These are phyloP conservation scores for Lethenteron reissneri DNA, from an alignment of 2,113 vertebrate species.

Conservation along the genomic window DNA sequence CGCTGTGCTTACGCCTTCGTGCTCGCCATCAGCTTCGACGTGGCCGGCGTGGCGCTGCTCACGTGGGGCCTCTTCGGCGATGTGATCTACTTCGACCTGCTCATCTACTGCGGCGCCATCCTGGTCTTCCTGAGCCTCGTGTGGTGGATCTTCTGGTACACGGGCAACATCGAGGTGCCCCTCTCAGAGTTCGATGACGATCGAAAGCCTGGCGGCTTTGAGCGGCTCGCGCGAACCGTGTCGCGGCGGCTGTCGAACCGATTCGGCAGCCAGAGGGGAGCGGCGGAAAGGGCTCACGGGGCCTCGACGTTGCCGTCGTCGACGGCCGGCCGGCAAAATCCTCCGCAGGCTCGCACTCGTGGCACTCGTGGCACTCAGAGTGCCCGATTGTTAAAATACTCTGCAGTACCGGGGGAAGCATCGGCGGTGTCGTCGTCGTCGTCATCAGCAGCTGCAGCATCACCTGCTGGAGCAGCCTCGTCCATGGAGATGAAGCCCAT, in stretches of 20 bases:
- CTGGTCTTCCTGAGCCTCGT: constrained; percentile 44
- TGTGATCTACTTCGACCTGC: constrained; percentile 51
- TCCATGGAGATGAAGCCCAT: too few species aligned
- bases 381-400: too few species aligned
- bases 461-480: too few species aligned
- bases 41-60: constrained; percentile 31
- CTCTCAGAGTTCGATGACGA: constrained; percentile 20
- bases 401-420: too few species aligned
- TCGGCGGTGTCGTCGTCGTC: too few species aligned
- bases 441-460: too few species aligned
- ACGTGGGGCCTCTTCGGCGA: constrained; percentile 47
- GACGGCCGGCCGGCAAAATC: too few species aligned
- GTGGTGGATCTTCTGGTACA: constrained; percentile 72
- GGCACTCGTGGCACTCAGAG: too few species aligned
- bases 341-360: too few species aligned
- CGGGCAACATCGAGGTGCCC: constrained; percentile 49
- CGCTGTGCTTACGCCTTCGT: constrained; percentile 44
- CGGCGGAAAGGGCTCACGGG: too few species aligned
- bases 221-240: not conserved
- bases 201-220: not conserved
- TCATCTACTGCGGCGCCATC: constrained; percentile 49
- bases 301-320: too few species aligned
- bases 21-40: constrained; percentile 44
- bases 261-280: too few species aligned
- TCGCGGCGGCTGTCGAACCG: not conserved